Percentiles rank a stretch among this genome's conserved stretches.
Conservation (phyloP, 1,140 invertebrate species). For the Bombus waltoni region DNA sequence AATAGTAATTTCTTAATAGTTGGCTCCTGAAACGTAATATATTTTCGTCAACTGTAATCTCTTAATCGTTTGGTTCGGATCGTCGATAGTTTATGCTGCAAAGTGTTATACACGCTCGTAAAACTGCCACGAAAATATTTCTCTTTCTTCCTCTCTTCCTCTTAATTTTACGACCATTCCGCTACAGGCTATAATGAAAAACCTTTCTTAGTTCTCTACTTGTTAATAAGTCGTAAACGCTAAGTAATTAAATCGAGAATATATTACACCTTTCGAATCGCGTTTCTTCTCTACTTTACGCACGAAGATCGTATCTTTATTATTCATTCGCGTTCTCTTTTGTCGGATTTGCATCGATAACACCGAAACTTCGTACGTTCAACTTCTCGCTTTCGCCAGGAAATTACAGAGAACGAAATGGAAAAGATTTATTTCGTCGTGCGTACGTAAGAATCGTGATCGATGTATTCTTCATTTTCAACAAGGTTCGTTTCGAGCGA, state of each 20-base stretch:
- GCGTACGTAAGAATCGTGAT: not conserved
- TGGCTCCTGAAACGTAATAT: too few species aligned
- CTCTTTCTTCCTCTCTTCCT: accelerated
- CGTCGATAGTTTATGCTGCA: too few species aligned
- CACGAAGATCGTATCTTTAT: conserved; percentile 12
- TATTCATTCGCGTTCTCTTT: not conserved
- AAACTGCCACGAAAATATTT: too few species aligned
- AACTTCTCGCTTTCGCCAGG: not conserved
- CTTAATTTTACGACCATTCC: too few species aligned
- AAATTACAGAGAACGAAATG: not conserved
- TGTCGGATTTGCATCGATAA: not conserved
- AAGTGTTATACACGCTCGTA: too few species aligned
- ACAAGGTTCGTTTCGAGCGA: not conserved
- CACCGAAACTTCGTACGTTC: not conserved
- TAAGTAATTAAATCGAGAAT: conserved; percentile 15
- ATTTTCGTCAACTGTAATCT: too few species aligned
- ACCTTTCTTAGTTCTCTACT: not conserved
- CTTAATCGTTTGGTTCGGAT: too few species aligned
- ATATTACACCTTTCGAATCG: not conserved
- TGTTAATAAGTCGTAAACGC: conserved; percentile 15
- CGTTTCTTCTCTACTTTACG: not conserved
- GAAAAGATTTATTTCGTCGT: not conserved
- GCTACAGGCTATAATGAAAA: not conserved
- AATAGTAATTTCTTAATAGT: too few species aligned
- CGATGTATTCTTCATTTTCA: not conserved